These are phyloP conservation scores for Talpa occidentalis DNA, from an alignment of 2,113 vertebrate genomes.

Conservation along the genomic window DNA sequence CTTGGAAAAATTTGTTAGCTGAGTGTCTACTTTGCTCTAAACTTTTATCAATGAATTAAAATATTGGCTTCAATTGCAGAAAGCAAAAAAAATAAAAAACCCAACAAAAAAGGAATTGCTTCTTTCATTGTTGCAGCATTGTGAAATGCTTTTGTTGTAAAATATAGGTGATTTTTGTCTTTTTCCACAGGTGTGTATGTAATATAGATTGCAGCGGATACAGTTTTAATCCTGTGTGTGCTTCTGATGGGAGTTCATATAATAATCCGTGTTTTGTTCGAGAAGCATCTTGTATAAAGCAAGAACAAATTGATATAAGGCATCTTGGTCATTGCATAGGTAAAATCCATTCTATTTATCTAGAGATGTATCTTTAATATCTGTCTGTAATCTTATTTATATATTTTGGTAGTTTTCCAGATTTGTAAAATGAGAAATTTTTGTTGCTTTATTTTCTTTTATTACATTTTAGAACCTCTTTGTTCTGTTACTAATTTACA, in stretches of 20 bases:
- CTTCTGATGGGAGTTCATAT: conserved; percentile 96
- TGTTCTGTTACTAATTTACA: neutral
- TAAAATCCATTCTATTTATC: conserved; percentile 77
- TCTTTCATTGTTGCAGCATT: neutral
- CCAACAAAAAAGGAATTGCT: neutral
- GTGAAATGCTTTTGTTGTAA: conserved; percentile 34
- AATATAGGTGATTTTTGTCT: conserved; percentile 65
- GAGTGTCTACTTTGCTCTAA: neutral
- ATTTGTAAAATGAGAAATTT: conserved; percentile 30
- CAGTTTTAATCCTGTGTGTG: conserved; percentile 96
- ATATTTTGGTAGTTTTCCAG: conserved; percentile 15
- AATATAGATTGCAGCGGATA: conserved; percentile 99
- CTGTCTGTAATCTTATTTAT: neutral
- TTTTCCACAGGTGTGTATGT: conserved; percentile 93
- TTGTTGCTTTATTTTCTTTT: conserved; percentile 34
- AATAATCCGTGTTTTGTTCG: conserved; percentile 96
- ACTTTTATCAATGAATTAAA: conserved; percentile 15
- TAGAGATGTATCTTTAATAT: neutral
- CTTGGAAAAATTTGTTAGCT: neutral
- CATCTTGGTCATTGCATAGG: conserved; percentile 96
- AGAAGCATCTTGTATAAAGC: conserved; percentile 96
- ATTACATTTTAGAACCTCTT: conserved; percentile 45
- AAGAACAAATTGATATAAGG: conserved; percentile 97
- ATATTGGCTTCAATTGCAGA: conserved; percentile 34
- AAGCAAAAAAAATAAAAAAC: neutral